These are phyloP conservation scores for Megaceryle maxima DNA, from an alignment of 2,113 vertebrate species.

Conservation along the genomic window DNA sequence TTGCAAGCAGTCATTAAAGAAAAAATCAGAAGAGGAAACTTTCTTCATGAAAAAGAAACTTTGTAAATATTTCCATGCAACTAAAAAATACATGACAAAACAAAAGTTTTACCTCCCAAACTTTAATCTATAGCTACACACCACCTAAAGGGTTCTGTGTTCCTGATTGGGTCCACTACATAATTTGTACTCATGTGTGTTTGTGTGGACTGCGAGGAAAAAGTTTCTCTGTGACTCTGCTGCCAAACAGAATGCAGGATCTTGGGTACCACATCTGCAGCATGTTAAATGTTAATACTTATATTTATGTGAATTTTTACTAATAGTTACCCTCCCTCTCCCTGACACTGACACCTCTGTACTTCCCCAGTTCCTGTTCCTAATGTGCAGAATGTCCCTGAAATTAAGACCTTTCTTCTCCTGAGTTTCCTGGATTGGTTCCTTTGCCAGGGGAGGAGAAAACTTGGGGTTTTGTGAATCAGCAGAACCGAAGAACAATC, in stretches of 20 bases:
- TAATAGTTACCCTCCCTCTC: background rate
- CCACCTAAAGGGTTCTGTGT: background rate
- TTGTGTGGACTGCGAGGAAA: background rate
- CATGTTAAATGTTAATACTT: background rate
- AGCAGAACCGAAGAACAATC: background rate
- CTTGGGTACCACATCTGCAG: background rate
- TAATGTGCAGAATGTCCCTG: background rate
- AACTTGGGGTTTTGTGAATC: background rate
- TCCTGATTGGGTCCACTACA: rapidly evolving
- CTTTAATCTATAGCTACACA: background rate
- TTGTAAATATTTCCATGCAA: background rate
- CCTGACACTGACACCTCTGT: background rate
- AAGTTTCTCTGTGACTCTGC: background rate
- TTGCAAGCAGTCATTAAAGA: conserved; percentile 10
- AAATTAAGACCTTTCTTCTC: background rate
- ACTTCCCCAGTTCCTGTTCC: background rate
- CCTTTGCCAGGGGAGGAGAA: background rate
- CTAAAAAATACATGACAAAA: background rate
- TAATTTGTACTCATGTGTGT: background rate
- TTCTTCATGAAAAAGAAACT: background rate
- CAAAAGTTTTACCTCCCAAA: background rate
- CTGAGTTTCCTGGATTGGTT: background rate
- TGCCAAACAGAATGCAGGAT: background rate
- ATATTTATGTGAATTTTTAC: background rate
- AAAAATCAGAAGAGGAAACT: background rate